These are phyloP conservation scores for Syngnathus acus DNA, from an alignment of 2,797 vertebrate species.

Conservation along the genomic window DNA sequence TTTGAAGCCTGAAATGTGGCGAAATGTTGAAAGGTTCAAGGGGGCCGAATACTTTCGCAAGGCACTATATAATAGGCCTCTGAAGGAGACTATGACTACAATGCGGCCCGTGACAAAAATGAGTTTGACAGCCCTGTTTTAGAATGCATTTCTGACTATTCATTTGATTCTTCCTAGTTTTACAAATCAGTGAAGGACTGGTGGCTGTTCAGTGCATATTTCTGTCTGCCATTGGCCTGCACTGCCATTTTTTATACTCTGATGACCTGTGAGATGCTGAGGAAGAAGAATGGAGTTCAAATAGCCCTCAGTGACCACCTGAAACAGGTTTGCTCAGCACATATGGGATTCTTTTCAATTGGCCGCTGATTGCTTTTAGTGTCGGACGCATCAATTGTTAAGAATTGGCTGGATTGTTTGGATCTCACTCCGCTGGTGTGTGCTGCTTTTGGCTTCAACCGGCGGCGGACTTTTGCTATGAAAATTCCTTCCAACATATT, in stretches of 20 bases:
- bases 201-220: slow-evolving; percentile 95
- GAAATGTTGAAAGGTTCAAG: too few relatives aligned
- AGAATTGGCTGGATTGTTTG: not conserved
- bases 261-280: slow-evolving; percentile 88
- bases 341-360: not conserved
- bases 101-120: too few relatives aligned
- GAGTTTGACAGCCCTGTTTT: slow-evolving; percentile 5
- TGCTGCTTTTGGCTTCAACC: too few relatives aligned
- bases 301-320: slow-evolving; percentile 71
- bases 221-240: slow-evolving; percentile 88
- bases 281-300: slow-evolving; percentile 70
- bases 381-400: too few relatives aligned
- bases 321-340: slow-evolving; percentile 57
- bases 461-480: too few relatives aligned
- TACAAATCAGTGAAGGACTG: slow-evolving; percentile 90
- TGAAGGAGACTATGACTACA: too few relatives aligned
- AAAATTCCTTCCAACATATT: too few relatives aligned
- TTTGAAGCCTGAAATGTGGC: too few relatives aligned
- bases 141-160: not conserved
- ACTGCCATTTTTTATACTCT: slow-evolving; percentile 93
- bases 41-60: too few relatives aligned
- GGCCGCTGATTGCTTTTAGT: too few relatives aligned
- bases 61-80: too few relatives aligned
- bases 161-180: slow-evolving; percentile 65
- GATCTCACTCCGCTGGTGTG: not conserved